Base-by-base conservation (phyloP, 2,113 vertebrate species). In the Axis porcinus region DNA sequence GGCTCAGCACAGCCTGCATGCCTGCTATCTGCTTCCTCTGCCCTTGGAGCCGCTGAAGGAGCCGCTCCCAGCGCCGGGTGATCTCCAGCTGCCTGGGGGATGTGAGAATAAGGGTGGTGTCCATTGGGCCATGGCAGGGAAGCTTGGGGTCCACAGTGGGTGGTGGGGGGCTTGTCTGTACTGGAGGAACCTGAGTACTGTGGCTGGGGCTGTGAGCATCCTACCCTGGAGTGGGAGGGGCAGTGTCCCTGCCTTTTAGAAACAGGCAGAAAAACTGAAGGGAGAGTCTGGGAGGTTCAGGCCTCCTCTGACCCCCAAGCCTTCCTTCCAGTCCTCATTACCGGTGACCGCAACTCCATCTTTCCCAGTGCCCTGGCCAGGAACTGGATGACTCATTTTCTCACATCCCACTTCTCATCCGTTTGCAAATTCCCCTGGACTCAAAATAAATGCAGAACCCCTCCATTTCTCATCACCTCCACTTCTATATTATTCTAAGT, bases 21-120 rank as follows among this genome's bases (percentile, higher is more conserved):
- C 97, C 98, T 89, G 96, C 97, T 88, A 99, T 50, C 76, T 98
- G 97, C 10, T 92, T 97, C 95, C 97, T 99, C 74, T 98, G 98
- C 89, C 98, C 98, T 79, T 98, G 98, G 54, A 99, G 98, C 95
- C 98, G 98, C 91, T 98, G 98, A 79, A 99, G 98, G 54, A 99
- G 98, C 62, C 96, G 97, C 94, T 98, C 97, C 99, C 99, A 99
- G 78, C 98, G 98, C 25, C 89, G 92, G 8, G 98, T 98, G 89
- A 99, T 99, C 78, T 93, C 98, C 55, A 91, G 89, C 97, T 99
- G 98, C 94, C 99, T 99, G 64, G 14, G 96, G 55, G 43, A 97
- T 8, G 10, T 33, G 25, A 86, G 45, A 83, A 40, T 76, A 96
- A 95, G 86, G 0, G 55, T 0, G 2, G 33, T 50, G 67, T 89